Evolutionary conservation across 1,140 invertebrate genomes (phyloP), one percentile per base, ranked within the genome.

Genomic region (Macrobrachium nipponense): DNA sequence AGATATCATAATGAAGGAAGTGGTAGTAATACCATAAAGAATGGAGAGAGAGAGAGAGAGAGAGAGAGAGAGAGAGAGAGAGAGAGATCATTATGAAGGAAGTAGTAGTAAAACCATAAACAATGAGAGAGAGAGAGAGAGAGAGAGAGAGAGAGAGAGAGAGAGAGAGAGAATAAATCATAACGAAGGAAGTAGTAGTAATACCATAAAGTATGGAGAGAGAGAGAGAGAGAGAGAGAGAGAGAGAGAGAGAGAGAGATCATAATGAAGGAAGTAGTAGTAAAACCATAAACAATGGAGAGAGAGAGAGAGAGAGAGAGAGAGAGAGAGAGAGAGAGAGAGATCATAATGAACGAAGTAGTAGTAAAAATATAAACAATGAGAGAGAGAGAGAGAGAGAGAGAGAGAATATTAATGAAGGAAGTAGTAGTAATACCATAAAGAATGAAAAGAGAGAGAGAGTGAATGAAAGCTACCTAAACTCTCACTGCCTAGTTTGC

Each of bases 301-400:
- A 66, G 61, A 43, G 43, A 62, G 61, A 36, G 78, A 80, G 62
- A 80, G 59, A 66, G 78, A 80, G 59, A 80, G 59, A 66, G 44
- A 84, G 43, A 58, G 59, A 81, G 58, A 76, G 23, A 61, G 70
- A 73, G 44, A 73, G 70, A 36, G 58, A 60, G 70, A 75, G 59
- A 59, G 2, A 23, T 7, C 15, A 62, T n/a, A 4, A n/a, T n/a
- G n/a, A n/a, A n/a, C n/a, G n/a, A n/a, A n/a, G n/a, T n/a, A n/a
- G n/a, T n/a, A n/a, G n/a, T n/a, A n/a, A n/a, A n/a, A n/a, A n/a
- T n/a, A n/a, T n/a, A n/a, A n/a, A n/a, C n/a, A 36, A 68, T 23
- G 15, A n/a, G n/a, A n/a, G 18, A 68, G 62, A 80, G 79, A 36
- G 66, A 60, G 62, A 80, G 62, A 60, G 66, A 60, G 61, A 68